phyloP scores from a whole-genome alignment of 1,140 invertebrate species.

The Venturia canescens region DNA sequence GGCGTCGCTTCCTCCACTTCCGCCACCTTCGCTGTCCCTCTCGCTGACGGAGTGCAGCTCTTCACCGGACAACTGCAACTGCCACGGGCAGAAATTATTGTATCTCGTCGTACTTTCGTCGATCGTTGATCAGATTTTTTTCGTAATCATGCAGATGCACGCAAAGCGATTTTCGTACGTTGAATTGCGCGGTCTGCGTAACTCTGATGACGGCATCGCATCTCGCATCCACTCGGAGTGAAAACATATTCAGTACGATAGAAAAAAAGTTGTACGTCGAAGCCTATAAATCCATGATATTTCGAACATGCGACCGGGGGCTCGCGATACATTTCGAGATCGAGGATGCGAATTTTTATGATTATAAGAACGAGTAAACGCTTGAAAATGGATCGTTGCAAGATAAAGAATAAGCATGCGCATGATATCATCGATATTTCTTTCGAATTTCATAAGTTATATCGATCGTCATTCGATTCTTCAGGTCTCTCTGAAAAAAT shows the following conservation, averaged over 20 bases:
- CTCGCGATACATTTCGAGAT: neutral
- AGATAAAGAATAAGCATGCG: no score
- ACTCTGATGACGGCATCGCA: no score
- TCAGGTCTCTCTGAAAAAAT: no score
- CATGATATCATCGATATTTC: no score
- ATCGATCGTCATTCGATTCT: no score
- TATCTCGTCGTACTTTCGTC: neutral
- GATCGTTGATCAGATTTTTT: neutral
- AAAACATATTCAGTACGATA: neutral
- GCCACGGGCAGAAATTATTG: conserved; percentile 55
- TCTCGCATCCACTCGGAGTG: no score
- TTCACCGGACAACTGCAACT: conserved; percentile 86
- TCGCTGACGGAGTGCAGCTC: conserved; percentile 81
- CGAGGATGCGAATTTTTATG: neutral
- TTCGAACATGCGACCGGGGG: neutral
- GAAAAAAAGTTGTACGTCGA: neutral
- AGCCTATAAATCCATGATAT: neutral
- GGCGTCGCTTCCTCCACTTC: conserved; percentile 81
- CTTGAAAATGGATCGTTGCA: no score
- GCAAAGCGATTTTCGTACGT: no score
- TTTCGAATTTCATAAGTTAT: no score
- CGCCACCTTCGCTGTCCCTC: conserved; percentile 82
- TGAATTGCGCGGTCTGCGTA: no score
- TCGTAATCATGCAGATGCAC: no score
- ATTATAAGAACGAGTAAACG: no score